A percentile compares a stretch with the other conserved stretches of the same genome.
These are phyloP conservation scores for Sciurus niger DNA, from an alignment of 2,113 vertebrate genomes.

Conservation along the genomic window DNA sequence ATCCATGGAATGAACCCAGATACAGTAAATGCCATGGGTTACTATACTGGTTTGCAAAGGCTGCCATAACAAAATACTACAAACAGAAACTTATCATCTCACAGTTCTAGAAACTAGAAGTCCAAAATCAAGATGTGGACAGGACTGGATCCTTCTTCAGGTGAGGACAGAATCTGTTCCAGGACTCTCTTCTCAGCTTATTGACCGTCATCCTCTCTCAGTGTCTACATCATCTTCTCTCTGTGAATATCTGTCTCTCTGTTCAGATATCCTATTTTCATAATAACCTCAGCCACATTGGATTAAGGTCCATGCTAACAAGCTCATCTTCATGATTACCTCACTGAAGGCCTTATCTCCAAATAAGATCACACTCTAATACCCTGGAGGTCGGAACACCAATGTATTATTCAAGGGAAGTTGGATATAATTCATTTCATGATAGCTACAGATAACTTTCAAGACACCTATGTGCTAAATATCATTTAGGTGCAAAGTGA, in stretches of 20 bases:
- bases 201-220: accelerated
- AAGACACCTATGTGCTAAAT: neutral
- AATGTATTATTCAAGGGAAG: neutral
- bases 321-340: neutral
- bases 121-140: neutral
- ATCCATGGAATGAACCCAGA: neutral
- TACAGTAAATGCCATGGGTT: neutral
- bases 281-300: neutral
- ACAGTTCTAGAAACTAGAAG: neutral
- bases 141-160: neutral
- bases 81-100: neutral
- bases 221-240: accelerated
- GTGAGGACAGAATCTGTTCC: accelerated
- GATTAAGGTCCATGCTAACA: too few relatives aligned
- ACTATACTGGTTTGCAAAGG: neutral
- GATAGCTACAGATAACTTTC: neutral
- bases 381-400: neutral
- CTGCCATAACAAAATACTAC: neutral
- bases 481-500: neutral
- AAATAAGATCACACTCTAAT: neutral
- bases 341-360: neutral
- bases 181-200: neutral
- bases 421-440: neutral
- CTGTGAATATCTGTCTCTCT: neutral
- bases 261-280: neutral